These are phyloP conservation scores for Siderastrea radians DNA, from an alignment of 92 coral and sea anemone genomes.

Conservation along the genomic window DNA sequence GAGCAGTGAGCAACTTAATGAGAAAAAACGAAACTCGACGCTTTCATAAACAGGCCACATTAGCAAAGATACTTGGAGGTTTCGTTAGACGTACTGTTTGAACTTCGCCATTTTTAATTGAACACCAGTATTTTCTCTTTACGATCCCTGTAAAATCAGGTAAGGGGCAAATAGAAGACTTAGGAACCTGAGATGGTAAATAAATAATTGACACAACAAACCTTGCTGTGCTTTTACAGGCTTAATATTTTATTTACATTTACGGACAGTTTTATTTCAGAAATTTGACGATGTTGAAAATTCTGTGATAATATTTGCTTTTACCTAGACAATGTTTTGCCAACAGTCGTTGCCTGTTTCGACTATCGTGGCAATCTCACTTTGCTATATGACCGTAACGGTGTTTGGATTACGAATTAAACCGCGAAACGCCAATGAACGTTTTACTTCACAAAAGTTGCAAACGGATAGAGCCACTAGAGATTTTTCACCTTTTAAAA, in stretches of 20 bases:
- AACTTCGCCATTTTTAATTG: not conserved
- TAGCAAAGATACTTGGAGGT: not conserved
- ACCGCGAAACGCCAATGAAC: not conserved
- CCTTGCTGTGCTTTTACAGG: not conserved
- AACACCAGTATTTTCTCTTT: constrained; percentile 6
- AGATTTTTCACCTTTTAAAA: not conserved
- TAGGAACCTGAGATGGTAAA: not conserved
- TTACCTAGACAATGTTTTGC: constrained; percentile 4
- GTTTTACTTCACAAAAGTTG: not conserved
- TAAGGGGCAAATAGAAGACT: not conserved
- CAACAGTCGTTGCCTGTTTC: constrained; percentile 15
- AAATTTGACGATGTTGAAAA: constrained; percentile 8
- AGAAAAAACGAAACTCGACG: not conserved
- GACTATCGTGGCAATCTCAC: not conserved
- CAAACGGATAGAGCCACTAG: not conserved
- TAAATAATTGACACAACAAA: constrained; percentile 34
- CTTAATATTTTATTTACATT: constrained; percentile 14
- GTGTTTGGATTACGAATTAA: not conserved
- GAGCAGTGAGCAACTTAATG: not conserved
- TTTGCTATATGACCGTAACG: not conserved
- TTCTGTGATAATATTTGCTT: not conserved
- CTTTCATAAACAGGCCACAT: not conserved
- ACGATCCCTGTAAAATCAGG: constrained; percentile 20
- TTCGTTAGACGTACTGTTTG: not conserved
- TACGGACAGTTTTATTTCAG: not conserved